Conservation (phyloP, 2,888 invertebrate genomes). For the Eupsilia transversa region DNA sequence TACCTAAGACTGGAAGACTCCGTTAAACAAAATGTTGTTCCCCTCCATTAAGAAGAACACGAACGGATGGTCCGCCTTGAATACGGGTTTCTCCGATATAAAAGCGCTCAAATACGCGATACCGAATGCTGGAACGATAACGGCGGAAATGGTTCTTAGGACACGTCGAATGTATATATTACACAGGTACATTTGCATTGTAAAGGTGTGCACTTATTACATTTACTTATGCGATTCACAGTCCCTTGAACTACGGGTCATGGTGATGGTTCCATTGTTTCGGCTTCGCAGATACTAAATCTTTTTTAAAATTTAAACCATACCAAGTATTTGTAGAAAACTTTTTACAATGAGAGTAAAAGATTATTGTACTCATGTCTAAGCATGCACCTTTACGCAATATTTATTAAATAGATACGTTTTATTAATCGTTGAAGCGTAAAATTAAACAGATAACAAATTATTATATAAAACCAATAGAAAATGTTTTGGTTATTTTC, state of each 20-base stretch:
- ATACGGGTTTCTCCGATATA: slow-evolving; percentile 41
- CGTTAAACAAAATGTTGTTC: slow-evolving; percentile 65
- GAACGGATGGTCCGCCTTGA: slow-evolving; percentile 75
- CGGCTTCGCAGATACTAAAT: not conserved
- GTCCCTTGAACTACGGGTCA: not conserved
- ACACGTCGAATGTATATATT: slow-evolving; percentile 19
- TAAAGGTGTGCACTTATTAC: slow-evolving; percentile 48
- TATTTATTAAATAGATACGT: not conserved
- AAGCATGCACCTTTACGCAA: slow-evolving; percentile 38
- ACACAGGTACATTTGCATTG: slow-evolving; percentile 8
- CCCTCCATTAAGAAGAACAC: slow-evolving; percentile 61
- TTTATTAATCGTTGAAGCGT: not conserved
- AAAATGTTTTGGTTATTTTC: not conserved
- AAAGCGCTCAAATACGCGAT: slow-evolving; percentile 57
- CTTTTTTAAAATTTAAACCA: not conserved
- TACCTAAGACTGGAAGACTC: slow-evolving; percentile 73
- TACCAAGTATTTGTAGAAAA: not conserved
- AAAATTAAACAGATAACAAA: slow-evolving; percentile 36
- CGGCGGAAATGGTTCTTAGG: slow-evolving; percentile 27
- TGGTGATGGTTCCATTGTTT: not conserved
- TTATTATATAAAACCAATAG: slow-evolving; percentile 20
- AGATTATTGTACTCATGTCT: not conserved
- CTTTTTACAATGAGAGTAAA: not conserved
- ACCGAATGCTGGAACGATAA: slow-evolving; percentile 64
- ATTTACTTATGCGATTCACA: not conserved